A percentile compares a stretch with the other conserved stretches of the same genome.
Conservation (phyloP, 2,797 vertebrate species). For the Eidolon dupreanum region DNA sequence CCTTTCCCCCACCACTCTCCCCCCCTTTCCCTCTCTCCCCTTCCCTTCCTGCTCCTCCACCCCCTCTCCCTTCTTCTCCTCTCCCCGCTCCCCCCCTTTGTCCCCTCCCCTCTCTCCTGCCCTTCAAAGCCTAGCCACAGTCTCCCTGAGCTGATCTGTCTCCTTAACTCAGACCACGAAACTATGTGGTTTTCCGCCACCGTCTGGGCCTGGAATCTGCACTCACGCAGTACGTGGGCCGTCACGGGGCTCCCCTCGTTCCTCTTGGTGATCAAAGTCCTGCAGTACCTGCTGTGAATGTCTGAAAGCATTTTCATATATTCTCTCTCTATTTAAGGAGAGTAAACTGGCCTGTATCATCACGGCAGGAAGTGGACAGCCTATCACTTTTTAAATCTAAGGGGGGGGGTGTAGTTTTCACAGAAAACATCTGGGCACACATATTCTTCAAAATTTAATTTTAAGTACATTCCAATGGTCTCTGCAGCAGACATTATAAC, state of each 20-base stretch:
- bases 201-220: background rate
- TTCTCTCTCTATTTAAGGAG: background rate
- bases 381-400: background rate
- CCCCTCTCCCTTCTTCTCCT: background rate
- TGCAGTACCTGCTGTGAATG: background rate
- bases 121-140: background rate
- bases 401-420: background rate
- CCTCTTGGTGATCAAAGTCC: background rate
- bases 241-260: background rate
- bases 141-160: background rate
- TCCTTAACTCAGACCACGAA: background rate
- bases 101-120: background rate
- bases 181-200: background rate
- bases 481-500: background rate
- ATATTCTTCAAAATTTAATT: background rate
- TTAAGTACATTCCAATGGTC: fast-evolving
- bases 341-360: background rate
- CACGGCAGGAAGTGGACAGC: background rate
- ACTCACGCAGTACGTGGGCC: background rate
- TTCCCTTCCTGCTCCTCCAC: too few species aligned
- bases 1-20: background rate
- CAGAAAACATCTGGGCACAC: background rate
- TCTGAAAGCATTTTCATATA: background rate
- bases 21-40: too few species aligned
- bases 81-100: too few species aligned